Percentiles rank a stretch among this genome's conserved stretches.
Evolutionary conservation across 2,113 vertebrate species (phyloP).

Genomic region (Eonycteris spelaea): DNA sequence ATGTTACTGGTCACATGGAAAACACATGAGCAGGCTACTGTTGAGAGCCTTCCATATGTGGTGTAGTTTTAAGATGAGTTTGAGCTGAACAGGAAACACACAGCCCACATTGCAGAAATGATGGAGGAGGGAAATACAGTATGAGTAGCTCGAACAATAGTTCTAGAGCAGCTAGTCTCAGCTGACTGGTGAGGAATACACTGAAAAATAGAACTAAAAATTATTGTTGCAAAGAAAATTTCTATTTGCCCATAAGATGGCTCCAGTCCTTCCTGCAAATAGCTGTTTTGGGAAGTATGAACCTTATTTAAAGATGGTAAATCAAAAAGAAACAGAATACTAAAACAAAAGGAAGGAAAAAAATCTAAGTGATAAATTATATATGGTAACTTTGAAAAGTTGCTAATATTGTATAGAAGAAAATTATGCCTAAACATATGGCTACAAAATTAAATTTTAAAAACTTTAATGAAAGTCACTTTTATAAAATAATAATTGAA

Average conservation of each 20-base stretch:
- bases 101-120: background rate
- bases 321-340: background rate
- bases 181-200: background rate
- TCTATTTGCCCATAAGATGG: background rate
- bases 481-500: background rate
- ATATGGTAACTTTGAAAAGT: conserved; percentile 1
- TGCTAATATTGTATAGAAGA: background rate
- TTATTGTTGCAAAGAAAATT: background rate
- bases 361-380: background rate
- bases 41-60: background rate
- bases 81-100: background rate
- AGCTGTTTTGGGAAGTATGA: background rate
- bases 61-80: background rate
- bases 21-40: background rate
- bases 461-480: background rate
- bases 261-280: background rate
- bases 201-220: background rate
- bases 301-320: background rate
- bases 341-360: background rate
- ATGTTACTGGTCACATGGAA: background rate
- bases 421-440: background rate
- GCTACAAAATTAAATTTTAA: background rate
- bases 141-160: background rate
- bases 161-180: background rate
- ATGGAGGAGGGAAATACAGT: background rate